These are phyloP conservation scores for Melanotaenia trifasciata DNA, from an alignment of 2,797 vertebrate genomes.

Conservation along the genomic window DNA sequence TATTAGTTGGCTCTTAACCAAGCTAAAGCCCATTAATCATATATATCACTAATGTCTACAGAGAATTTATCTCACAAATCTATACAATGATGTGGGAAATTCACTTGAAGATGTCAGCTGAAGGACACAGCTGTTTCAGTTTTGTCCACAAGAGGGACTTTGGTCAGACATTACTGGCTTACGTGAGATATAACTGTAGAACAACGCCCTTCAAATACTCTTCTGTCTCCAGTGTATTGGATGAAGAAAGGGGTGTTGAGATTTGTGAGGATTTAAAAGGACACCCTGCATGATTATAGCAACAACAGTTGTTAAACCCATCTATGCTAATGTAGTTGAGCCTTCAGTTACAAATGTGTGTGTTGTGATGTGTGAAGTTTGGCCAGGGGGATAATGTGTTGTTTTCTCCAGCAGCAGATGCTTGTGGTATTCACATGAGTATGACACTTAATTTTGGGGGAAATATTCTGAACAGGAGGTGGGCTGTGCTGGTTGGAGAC, in stretches of 20 bases:
- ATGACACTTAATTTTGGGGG: slow-evolving; percentile 39
- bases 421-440: slow-evolving; percentile 43
- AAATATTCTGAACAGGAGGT: slow-evolving; percentile 34
- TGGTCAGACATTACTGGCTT: slow-evolving; percentile 26
- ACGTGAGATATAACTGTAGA: slow-evolving; percentile 4
- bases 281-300: slow-evolving; percentile 7
- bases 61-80: slow-evolving; percentile 20
- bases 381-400: slow-evolving; percentile 35
- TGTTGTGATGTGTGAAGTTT: slow-evolving; percentile 42
- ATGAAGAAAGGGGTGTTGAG: slow-evolving; percentile 6
- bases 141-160: slow-evolving; percentile 80
- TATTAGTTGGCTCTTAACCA: slow-evolving; percentile 25
- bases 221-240: slow-evolving; percentile 5
- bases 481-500: slow-evolving; percentile 9
- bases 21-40: slow-evolving; percentile 23
- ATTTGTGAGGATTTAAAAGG: slow-evolving; percentile 21
- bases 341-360: slow-evolving; percentile 7
- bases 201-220: slow-evolving; percentile 21
- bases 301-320: slow-evolving; percentile 7
- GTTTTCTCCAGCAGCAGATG: slow-evolving; percentile 34
- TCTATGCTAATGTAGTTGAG: slow-evolving; percentile 12
- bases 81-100: slow-evolving; percentile 30
- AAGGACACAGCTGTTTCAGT: slow-evolving; percentile 54
- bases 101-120: slow-evolving; percentile 27
- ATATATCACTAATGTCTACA: slow-evolving; percentile 17